phyloP scores from a whole-genome alignment of 2,888 invertebrate genomes.

The Orgyia antiqua region DNA sequence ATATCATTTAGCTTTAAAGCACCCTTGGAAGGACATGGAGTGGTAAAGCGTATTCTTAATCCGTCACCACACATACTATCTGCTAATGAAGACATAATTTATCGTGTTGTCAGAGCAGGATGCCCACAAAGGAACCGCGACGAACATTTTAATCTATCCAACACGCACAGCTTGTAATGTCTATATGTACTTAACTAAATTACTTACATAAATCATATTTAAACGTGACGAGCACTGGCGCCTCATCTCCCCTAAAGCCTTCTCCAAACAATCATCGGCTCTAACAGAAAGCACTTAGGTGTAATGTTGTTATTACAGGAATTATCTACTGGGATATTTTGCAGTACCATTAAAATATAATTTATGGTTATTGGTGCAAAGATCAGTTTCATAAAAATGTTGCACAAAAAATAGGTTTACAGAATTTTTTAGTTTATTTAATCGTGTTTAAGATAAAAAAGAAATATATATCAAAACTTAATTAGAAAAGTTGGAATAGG shows the following conservation, averaged over 20 bases:
- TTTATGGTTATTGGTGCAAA: constrained; percentile 31
- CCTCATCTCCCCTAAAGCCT: constrained; percentile 28
- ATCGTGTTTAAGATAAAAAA: no score
- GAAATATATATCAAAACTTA: no score
- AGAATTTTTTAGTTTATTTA: no score
- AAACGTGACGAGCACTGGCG: constrained; percentile 66
- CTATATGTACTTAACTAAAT: constrained; percentile 75
- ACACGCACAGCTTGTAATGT: constrained; percentile 56
- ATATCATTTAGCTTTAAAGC: no score
- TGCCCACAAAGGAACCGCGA: constrained; percentile 40
- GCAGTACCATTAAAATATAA: constrained; percentile 24
- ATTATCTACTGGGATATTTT: constrained; percentile 14
- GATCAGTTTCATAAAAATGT: constrained; percentile 28
- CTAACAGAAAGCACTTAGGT: constrained; percentile 27
- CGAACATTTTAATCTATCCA: constrained; percentile 70
- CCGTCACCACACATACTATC: no score
- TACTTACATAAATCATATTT: constrained; percentile 78
- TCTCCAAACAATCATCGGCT: constrained; percentile 34
- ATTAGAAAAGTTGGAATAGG: no score
- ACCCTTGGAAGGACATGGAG: no score
- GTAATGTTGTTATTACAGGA: constrained; percentile 21
- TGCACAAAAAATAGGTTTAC: constrained; percentile 4
- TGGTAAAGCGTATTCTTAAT: no score
- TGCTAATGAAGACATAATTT: constrained; percentile 39
- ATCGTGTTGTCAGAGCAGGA: constrained; percentile 30